These are phyloP conservation scores for Zaprionus inermis DNA, from an alignment of 1,140 invertebrate species.

Conservation along the genomic window DNA sequence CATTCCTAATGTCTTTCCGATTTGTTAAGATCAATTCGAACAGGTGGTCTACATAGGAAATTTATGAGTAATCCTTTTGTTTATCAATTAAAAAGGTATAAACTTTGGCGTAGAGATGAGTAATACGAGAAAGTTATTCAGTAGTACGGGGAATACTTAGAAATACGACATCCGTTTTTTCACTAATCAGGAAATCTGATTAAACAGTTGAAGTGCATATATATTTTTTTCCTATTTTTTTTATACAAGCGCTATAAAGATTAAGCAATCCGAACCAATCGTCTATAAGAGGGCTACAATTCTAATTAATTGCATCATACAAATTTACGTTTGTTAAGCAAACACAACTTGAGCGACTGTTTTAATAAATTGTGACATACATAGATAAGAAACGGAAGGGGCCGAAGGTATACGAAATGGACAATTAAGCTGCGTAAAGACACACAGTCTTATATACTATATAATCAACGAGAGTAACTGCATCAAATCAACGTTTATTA, in stretches of 20 bases:
- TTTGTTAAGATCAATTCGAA: constrained; percentile 4
- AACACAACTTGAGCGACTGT: not conserved
- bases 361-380: constrained; percentile 19
- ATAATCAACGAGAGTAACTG: not conserved
- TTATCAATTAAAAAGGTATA: not conserved
- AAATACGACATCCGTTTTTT: not conserved
- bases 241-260: constrained; percentile 8
- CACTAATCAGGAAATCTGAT: constrained; percentile 2
- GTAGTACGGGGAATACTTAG: constrained; percentile 1
- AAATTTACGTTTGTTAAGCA: constrained; percentile 12
- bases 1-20: not conserved
- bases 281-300: not conserved
- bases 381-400: not conserved
- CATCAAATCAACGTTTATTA: constrained; percentile 41
- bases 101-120: not conserved
- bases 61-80: constrained; percentile 11
- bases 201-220: not conserved
- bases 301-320: constrained; percentile 11
- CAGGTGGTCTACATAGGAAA: constrained; percentile 9
- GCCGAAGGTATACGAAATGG: constrained; percentile 10
- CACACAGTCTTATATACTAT: not conserved
- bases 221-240: not conserved
- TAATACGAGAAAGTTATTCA: not conserved
- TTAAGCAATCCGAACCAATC: not conserved
- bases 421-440: constrained; percentile 56